Percentiles rank a stretch among this genome's conserved stretches.
phyloP scores from a whole-genome alignment of 1,140 invertebrate genomes.

The Drosophila arawakana region DNA sequence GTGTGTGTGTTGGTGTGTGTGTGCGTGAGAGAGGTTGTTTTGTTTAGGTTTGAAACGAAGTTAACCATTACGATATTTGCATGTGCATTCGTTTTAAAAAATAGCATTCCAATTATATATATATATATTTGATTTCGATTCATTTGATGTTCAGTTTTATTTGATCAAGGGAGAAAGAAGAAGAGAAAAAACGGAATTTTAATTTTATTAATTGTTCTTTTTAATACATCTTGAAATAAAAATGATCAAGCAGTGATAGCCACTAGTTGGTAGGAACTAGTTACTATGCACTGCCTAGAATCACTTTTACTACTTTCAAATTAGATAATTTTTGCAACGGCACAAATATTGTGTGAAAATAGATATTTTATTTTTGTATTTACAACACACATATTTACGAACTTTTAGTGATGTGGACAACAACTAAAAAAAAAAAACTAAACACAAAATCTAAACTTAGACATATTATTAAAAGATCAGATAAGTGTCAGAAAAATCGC shows the following conservation, averaged over 20 bases:
- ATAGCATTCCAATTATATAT: slow-evolving; percentile 45
- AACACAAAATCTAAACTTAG: slow-evolving; percentile 4
- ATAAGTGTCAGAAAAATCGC: not conserved
- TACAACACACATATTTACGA: slow-evolving; percentile 21
- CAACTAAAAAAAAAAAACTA: not conserved
- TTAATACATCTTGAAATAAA: slow-evolving; percentile 50
- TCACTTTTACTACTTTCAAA: slow-evolving; percentile 17
- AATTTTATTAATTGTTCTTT: slow-evolving; percentile 42
- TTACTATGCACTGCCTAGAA: slow-evolving; percentile 13
- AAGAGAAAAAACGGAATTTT: slow-evolving; percentile 83
- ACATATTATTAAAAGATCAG: not conserved
- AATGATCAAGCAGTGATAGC: slow-evolving; percentile 38
- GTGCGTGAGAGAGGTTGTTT: not conserved
- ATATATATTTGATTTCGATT: slow-evolving; percentile 32
- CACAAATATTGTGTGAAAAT: slow-evolving; percentile 39
- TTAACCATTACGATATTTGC: slow-evolving; percentile 49
- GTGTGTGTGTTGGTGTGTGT: not conserved
- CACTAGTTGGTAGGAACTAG: not conserved
- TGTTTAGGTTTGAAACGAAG: slow-evolving; percentile 77
- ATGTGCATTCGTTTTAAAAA: slow-evolving; percentile 30
- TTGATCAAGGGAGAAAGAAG: slow-evolving; percentile 84
- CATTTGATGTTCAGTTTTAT: slow-evolving; percentile 65
- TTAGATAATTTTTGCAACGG: slow-evolving; percentile 36
- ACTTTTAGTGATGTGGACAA: slow-evolving; percentile 3
- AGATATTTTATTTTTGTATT: not conserved